Evolutionary conservation across 2,888 invertebrate species (phyloP).

Genomic region (Ceraclea dissimilis): DNA sequence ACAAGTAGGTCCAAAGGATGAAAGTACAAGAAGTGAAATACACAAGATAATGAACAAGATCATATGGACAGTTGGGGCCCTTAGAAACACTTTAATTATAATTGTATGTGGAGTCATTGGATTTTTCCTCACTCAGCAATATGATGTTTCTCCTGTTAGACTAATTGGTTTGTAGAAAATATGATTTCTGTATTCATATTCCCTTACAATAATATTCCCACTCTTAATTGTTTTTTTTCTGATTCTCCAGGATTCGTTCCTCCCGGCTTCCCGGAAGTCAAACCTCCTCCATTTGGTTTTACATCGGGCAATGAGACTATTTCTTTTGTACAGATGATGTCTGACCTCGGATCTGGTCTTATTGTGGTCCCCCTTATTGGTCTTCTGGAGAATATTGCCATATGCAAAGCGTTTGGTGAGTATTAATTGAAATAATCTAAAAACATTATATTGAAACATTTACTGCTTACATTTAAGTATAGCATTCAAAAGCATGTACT

Average conservation of each 20-base stretch:
- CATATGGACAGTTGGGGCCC: slow-evolving; percentile 70
- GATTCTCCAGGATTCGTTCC: slow-evolving; percentile 55
- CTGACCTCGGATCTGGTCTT: slow-evolving; percentile 76
- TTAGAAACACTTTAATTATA: slow-evolving; percentile 80
- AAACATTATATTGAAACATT: slow-evolving; percentile 28
- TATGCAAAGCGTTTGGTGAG: slow-evolving; percentile 87
- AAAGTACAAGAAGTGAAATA: slow-evolving; percentile 43
- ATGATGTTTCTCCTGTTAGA: slow-evolving; percentile 52
- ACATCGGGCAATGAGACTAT: slow-evolving; percentile 52
- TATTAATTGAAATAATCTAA: neutral
- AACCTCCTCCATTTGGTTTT: slow-evolving; percentile 60
- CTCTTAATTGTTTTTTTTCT: neutral
- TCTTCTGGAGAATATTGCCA: slow-evolving; percentile 84
- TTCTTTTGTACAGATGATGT: slow-evolving; percentile 65
- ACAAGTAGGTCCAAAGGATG: slow-evolving; percentile 51
- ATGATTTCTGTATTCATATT: neutral
- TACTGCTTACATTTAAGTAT: too few relatives aligned
- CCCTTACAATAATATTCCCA: neutral
- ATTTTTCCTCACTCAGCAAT: slow-evolving; percentile 49
- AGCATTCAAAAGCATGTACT: too few relatives aligned
- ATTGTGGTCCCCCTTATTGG: slow-evolving; percentile 81
- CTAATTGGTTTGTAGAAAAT: slow-evolving; percentile 57
- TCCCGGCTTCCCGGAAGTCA: slow-evolving; percentile 61
- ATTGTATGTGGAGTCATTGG: slow-evolving; percentile 66
- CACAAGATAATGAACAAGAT: slow-evolving; percentile 56